Evolutionary conservation across 2,888 invertebrate species (phyloP), one percentile per base, ranked within the genome.

Genomic region (Hyles lineata): DNA sequence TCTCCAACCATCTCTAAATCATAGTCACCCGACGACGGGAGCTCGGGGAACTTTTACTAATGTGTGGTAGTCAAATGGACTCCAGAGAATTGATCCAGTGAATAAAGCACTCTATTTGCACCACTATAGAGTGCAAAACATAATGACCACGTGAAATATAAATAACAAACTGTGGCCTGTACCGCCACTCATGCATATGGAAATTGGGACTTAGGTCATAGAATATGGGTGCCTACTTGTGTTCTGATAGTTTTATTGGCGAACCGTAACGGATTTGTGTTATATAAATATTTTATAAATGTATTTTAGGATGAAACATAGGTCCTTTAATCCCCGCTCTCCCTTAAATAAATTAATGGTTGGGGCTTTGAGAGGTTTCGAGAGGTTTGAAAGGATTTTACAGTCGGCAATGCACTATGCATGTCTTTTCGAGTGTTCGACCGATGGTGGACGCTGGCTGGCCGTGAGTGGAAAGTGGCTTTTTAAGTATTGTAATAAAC

Each of bases 61-160:
- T 94, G 91, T 90, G 90, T 88, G 87, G 91, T 92, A 94, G 93
- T 93, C 93, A 94, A 93, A 94, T 93, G 93, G 93, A 92, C 92
- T 91, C 92, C 89, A 84, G 92, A 89, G 92, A 82, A 80, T 85
- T 80, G 76, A 77, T 78, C 78, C 86, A 83, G 83, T 80, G 85
- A 83, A 94, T 90, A 90, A 87, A 81, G 82, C 79, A 81, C 89
- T 85, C 83, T 92, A 89, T 80, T 76, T 74, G 74, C 80, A 77
- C 75, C 71, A 81, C 74, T 70, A 84, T 87, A 91, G 81, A 83
- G 91, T 83, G 76, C 82, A 87, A 80, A 87, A 83, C 87, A 79
- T 82, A 79, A 83, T 85, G 82, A 77, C 74, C 74, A 25, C 19
- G 70, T 74, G 75, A 78, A 78, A 80, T 87, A 88, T 89, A 87